Conservation (phyloP, 2,113 vertebrate genomes). For the Toxostoma redivivum region DNA sequence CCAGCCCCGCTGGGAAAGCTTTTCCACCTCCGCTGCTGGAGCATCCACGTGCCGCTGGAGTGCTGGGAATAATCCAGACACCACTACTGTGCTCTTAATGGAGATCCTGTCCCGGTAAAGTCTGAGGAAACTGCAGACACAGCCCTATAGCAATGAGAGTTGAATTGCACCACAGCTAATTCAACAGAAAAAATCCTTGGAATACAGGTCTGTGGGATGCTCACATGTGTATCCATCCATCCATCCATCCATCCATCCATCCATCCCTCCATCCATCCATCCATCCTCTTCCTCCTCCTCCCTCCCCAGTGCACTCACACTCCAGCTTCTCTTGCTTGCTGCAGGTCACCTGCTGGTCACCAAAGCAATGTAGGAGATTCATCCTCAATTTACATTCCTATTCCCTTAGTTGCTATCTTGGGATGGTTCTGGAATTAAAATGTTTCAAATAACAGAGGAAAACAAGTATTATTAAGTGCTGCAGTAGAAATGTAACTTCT, state of each 20-base stretch:
- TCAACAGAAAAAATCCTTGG: neutral
- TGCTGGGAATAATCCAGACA: accelerated
- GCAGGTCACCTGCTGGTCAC: neutral
- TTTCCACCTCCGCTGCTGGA: accelerated
- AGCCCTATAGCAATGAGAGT: accelerated
- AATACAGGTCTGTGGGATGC: neutral
- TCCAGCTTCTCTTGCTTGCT: neutral
- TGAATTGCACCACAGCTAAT: too few species aligned
- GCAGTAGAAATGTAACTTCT: neutral
- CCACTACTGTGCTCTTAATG: accelerated
- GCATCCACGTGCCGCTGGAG: neutral
- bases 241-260: neutral
- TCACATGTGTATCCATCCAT: accelerated
- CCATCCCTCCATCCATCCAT: neutral
- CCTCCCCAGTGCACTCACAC: accelerated
- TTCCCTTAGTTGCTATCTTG: neutral
- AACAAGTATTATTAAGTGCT: neutral
- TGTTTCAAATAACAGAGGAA: neutral
- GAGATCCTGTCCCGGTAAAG: neutral
- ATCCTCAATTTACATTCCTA: neutral
- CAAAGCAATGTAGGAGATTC: accelerated
- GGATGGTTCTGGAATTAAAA: neutral
- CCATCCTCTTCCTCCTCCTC: neutral
- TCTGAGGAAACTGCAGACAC: neutral
- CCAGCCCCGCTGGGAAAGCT: accelerated